phyloP scores from a whole-genome alignment of 2,113 vertebrate species.

The Sakesphorus luctuosus region DNA sequence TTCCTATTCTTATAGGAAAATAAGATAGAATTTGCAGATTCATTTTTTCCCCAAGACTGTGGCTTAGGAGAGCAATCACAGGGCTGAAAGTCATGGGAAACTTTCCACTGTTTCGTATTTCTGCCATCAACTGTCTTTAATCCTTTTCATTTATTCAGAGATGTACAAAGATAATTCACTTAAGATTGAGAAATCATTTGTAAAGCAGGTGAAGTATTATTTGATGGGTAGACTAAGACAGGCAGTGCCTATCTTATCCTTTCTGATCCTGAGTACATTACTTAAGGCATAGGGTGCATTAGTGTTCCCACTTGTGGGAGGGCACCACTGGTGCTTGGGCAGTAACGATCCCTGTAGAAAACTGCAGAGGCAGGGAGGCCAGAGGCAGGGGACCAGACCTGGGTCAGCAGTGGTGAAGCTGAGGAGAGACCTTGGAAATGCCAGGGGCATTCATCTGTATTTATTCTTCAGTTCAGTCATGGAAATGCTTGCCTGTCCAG shows the following conservation, averaged over 20 bases:
- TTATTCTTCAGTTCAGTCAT: not conserved
- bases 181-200: not conserved
- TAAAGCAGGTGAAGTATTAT: not conserved
- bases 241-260: not conserved
- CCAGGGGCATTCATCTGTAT: not conserved
- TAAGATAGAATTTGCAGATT: not conserved
- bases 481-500: not conserved
- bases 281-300: accelerated
- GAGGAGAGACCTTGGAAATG: not conserved
- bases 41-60: not conserved
- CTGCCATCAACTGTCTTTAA: not conserved
- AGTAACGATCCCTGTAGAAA: not conserved
- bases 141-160: not conserved
- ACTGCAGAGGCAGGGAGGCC: not conserved
- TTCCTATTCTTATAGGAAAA: not conserved
- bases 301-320: not conserved
- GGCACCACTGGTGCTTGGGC: not conserved
- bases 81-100: not conserved
- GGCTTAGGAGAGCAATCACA: not conserved
- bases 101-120: not conserved
- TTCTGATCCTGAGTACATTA: not conserved
- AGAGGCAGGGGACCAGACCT: accelerated
- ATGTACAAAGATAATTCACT: not conserved
- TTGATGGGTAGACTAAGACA: not conserved
- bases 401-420: not conserved